These are phyloP conservation scores for Chaunax sp. DNA, from an alignment of 2,797 vertebrate genomes.

Conservation along the genomic window DNA sequence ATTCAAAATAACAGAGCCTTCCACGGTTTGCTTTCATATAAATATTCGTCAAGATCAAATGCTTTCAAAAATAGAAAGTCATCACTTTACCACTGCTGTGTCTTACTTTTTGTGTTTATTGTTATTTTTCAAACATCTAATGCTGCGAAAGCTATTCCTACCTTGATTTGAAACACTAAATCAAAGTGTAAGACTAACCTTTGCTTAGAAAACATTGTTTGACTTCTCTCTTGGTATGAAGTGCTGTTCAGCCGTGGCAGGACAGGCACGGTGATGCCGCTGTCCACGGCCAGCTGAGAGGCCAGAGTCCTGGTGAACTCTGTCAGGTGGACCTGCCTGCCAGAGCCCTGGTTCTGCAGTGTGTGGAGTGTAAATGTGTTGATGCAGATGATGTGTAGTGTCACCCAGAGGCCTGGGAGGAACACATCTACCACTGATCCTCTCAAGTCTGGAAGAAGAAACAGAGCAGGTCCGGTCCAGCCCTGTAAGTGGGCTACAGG, in stretches of 20 bases:
- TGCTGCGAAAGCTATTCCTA: not conserved
- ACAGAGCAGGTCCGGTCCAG: slow-evolving; percentile 75
- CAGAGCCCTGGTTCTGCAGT: slow-evolving; percentile 58
- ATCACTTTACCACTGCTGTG: not conserved
- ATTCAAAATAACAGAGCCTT: not conserved
- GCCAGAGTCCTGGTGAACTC: slow-evolving; percentile 72
- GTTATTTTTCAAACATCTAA: not conserved
- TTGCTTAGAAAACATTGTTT: slow-evolving; percentile 25
- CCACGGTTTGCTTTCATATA: not conserved
- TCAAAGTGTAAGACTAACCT: slow-evolving; percentile 42
- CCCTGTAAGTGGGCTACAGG: slow-evolving; percentile 65
- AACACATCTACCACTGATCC: slow-evolving; percentile 47
- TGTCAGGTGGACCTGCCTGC: slow-evolving; percentile 39
- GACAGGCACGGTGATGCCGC: slow-evolving; percentile 46
- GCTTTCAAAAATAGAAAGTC: slow-evolving; percentile 3
- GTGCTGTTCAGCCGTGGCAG: slow-evolving; percentile 61
- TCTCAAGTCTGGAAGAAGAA: slow-evolving; percentile 50
- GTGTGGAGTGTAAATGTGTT: slow-evolving; percentile 78
- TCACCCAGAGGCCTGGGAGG: slow-evolving; percentile 73
- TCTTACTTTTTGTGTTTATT: no score
- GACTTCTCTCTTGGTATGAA: slow-evolving; percentile 43
- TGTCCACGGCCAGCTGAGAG: slow-evolving; percentile 64
- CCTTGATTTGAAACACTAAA: not conserved
- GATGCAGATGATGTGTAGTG: slow-evolving; percentile 73
- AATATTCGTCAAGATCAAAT: slow-evolving; percentile 3